These are phyloP conservation scores for Plebejus melissa DNA, from an alignment of 2,888 invertebrate genomes.

Conservation along the genomic window DNA sequence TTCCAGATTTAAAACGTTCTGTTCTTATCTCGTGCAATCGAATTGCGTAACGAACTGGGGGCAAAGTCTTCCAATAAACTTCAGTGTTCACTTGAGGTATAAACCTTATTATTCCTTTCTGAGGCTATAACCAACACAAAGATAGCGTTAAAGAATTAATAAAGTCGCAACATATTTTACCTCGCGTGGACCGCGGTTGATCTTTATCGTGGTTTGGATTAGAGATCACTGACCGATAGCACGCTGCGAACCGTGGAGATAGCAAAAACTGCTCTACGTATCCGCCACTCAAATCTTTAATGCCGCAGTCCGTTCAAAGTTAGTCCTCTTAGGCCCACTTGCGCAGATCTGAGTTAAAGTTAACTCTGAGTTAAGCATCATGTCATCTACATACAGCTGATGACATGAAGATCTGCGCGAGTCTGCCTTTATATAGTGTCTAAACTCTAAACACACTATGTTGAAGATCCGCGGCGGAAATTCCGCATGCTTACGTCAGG, in stretches of 20 bases:
- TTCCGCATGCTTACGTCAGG: no score
- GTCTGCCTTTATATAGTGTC: no score
- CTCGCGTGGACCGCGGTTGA: neutral
- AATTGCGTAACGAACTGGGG: no score
- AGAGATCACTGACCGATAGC: constrained; percentile 24
- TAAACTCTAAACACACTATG: no score
- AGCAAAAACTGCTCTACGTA: constrained; percentile 1
- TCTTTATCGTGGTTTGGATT: constrained; percentile 22
- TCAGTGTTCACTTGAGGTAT: neutral
- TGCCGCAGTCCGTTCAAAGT: neutral
- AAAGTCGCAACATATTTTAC: neutral
- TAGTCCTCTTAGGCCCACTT: neutral
- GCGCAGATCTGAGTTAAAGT: no score
- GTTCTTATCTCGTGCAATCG: no score
- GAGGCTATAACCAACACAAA: neutral
- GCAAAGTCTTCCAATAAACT: no score
- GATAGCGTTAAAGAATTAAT: neutral
- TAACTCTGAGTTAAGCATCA: no score
- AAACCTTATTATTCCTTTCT: neutral
- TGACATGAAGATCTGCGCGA: no score
- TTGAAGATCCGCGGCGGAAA: no score
- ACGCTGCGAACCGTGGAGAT: constrained; percentile 14
- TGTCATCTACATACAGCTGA: no score
- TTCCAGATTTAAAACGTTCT: no score
- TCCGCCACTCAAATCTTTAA: constrained; percentile 6